A percentile compares a stretch with the other conserved stretches of the same genome.
Evolutionary conservation across 2,113 vertebrate species (phyloP).

Genomic region (Chlorodrepanis virens): DNA sequence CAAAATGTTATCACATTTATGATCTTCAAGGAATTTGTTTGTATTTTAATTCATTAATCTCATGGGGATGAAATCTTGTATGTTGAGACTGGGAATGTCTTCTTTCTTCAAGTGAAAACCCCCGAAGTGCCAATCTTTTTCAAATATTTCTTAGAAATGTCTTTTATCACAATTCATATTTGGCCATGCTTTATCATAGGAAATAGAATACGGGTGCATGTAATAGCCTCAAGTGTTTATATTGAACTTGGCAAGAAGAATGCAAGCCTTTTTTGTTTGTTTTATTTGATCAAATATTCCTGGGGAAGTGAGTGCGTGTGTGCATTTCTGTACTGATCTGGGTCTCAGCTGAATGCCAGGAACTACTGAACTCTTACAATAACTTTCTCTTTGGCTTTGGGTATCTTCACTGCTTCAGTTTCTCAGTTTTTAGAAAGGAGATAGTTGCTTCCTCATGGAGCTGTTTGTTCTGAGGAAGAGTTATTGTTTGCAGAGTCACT

Average conservation of each 20-base stretch:
- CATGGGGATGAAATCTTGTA: background rate
- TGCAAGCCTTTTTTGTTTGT: slow-evolving; percentile 41
- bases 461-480: background rate
- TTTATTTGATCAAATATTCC: slow-evolving; percentile 62
- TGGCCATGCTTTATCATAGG: slow-evolving; percentile 52
- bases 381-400: background rate
- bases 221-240: slow-evolving; percentile 58
- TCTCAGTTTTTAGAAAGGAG: background rate
- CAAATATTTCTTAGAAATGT: background rate
- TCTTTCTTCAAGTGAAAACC: background rate
- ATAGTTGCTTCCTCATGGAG: background rate
- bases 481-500: background rate
- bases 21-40: background rate
- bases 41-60: background rate
- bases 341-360: slow-evolving; percentile 24
- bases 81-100: background rate
- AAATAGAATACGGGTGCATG: slow-evolving; percentile 48
- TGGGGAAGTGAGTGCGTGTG: slow-evolving; percentile 51
- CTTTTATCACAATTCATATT: slow-evolving; percentile 20
- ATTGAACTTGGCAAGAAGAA: slow-evolving; percentile 57
- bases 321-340: slow-evolving; percentile 33
- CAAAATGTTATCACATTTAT: background rate
- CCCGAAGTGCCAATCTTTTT: background rate
- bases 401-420: background rate
- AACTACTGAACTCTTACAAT: slow-evolving; percentile 29